Conservation (phyloP, 2,888 invertebrate genomes). For the Conops quadrifasciatus region DNA sequence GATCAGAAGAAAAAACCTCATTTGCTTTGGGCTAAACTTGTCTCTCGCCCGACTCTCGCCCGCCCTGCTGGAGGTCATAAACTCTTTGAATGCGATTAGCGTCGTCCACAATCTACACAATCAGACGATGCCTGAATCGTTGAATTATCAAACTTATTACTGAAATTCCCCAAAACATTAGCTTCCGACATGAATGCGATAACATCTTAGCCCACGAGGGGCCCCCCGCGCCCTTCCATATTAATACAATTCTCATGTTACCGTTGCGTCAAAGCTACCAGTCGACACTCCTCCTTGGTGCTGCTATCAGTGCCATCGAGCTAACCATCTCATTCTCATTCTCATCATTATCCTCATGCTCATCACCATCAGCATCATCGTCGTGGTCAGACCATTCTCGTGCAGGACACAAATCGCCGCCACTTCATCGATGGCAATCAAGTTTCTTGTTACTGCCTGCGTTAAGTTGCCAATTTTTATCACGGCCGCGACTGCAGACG, state of each 20-base stretch:
- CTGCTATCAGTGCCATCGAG: not conserved
- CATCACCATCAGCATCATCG: not conserved
- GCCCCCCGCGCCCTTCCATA: not conserved
- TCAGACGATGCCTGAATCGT: not conserved
- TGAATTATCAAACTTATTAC: constrained; percentile 4
- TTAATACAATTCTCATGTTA: not conserved
- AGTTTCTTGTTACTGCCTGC: not conserved
- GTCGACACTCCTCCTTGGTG: too few species aligned
- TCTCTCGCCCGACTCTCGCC: too few species aligned
- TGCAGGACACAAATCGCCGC: constrained; percentile 1
- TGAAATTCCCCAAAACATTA: constrained; percentile 5
- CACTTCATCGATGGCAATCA: constrained; percentile 24
- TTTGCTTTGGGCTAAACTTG: too few species aligned
- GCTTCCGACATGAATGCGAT: constrained; percentile 8
- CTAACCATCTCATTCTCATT: not conserved
- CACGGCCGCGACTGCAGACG: not conserved
- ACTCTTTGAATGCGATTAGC: too few species aligned
- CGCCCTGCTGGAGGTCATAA: too few species aligned
- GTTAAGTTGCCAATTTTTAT: constrained; percentile 12
- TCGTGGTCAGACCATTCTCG: too few species aligned
- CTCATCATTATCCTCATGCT: not conserved
- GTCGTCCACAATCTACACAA: not conserved
- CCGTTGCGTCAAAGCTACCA: too few species aligned
- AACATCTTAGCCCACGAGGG: constrained; percentile 2
- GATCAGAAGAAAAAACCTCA: too few species aligned